Conservation (phyloP, 1,140 invertebrate genomes). For the Lineus longissimus region DNA sequence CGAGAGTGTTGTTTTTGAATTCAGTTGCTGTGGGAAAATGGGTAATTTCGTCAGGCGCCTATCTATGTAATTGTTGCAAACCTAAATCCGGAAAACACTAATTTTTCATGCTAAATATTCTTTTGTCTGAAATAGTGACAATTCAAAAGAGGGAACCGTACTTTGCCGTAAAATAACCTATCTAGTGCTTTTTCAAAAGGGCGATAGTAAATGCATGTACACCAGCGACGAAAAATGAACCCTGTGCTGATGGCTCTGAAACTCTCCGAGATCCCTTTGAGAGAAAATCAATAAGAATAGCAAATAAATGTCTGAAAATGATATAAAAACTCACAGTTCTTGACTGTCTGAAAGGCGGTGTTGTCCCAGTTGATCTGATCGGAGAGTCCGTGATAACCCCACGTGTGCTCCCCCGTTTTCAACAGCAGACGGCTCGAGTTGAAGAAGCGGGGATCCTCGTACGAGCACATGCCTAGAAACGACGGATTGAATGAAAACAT, state of each 20-base stretch:
- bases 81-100: not conserved
- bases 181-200: too few species aligned
- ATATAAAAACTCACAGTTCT: constrained; percentile 20
- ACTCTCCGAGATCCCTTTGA: not conserved
- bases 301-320: not conserved
- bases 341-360: constrained; percentile 24
- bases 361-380: constrained; percentile 41
- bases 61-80: not conserved
- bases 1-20: constrained; percentile 23
- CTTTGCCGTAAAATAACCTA: too few species aligned
- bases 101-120: not conserved
- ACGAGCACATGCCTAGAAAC: too few species aligned
- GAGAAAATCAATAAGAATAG: not conserved
- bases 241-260: not conserved
- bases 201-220: too few species aligned
- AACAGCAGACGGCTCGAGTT: constrained; percentile 36
- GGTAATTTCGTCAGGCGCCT: not conserved
- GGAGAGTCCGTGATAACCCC: constrained; percentile 26
- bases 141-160: too few species aligned
- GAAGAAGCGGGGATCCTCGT: too few species aligned
- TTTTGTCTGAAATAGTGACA: not conserved
- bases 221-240: too few species aligned
- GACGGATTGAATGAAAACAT: too few species aligned
- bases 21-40: constrained; percentile 17
- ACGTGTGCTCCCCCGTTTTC: constrained; percentile 43